Conservation (phyloP, 2,888 invertebrate genomes). For the Morpho achilles region DNA sequence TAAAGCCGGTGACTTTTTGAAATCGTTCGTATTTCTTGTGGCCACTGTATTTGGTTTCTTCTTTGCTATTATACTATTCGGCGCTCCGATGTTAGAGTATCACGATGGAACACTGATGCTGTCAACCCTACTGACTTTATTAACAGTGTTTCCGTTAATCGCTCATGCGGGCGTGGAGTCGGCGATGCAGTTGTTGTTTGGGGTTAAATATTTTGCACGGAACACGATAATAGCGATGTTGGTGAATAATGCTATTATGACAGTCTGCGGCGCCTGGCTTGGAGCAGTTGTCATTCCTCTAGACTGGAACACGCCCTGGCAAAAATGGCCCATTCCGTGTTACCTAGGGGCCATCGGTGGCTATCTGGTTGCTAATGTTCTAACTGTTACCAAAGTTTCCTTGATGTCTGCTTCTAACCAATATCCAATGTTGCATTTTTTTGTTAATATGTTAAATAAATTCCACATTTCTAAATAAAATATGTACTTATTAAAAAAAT, state of each 20-base stretch:
- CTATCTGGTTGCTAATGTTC: slow-evolving; percentile 76
- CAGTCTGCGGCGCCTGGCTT: slow-evolving; percentile 88
- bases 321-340: slow-evolving; percentile 88
- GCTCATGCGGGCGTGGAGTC: slow-evolving; percentile 80
- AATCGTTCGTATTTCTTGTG: slow-evolving; percentile 64
- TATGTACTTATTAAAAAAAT: not conserved
- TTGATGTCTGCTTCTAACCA: slow-evolving; percentile 54
- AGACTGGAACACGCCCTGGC: slow-evolving; percentile 96
- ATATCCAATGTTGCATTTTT: slow-evolving; percentile 51
- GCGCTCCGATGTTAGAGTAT: slow-evolving; percentile 81
- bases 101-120: slow-evolving; percentile 85
- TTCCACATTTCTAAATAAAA: slow-evolving; percentile 46
- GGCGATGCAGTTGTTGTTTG: slow-evolving; percentile 75
- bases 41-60: slow-evolving; percentile 76
- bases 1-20: slow-evolving; percentile 69
- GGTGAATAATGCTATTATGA: slow-evolving; percentile 75
- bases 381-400: slow-evolving; percentile 68
- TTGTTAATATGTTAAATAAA: slow-evolving; percentile 51
- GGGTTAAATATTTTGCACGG: slow-evolving; percentile 66
- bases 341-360: slow-evolving; percentile 83
- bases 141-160: slow-evolving; percentile 82
- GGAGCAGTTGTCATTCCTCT: slow-evolving; percentile 92
- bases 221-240: slow-evolving; percentile 78
- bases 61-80: slow-evolving; percentile 81
- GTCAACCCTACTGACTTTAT: slow-evolving; percentile 78